Evolutionary conservation across 2,888 invertebrate genomes (phyloP), one percentile per base, ranked within the genome.

Genomic region (Eugnorisma glareosa): DNA sequence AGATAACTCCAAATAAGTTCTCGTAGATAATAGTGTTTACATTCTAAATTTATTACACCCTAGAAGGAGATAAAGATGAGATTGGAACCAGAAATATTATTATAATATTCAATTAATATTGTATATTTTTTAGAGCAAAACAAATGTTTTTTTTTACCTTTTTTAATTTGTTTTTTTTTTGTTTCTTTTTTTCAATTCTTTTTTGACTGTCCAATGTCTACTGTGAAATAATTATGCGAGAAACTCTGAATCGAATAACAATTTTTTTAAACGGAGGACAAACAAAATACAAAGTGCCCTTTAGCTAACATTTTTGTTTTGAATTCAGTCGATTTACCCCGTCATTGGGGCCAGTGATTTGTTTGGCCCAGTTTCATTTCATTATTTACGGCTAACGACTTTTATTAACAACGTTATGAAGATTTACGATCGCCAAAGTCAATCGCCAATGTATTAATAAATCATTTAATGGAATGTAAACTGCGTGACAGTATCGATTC

Each of bases 331-430:
- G 77, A 87, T 88, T 89, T 83, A 85, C 75, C 73, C 72, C 79
- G 87, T 81, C 86, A 89, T 86, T 87, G 81, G 83, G 83, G 67
- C 80, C 85, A 74, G 79, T 85, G 87, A 91, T 91, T 90, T 88
- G 90, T 90, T 89, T 89, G 82, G 79, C 86, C 88, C 87, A 89
- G 85, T 88, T 90, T 86, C 84, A 82, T 87, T 87, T 88, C 90
- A 89, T 90, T 91, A 90, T 89, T 91, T 89, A 89, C 86, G 82
- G 85, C 75, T 88, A 88, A 91, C 87, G 87, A 88, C 86, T 85
- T 91, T 91, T 90, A 91, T 91, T 91, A 91, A 90, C 89, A 85
- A 88, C 86, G 87, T 91, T 90, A 90, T 85, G 80, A 89, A 89
- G 90, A 90, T 90, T 90, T 90, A 91, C 82, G 87, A 82, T 77